phyloP scores from a whole-genome alignment of 2,888 invertebrate genomes.

The Dyspetes luteomarginatus region DNA sequence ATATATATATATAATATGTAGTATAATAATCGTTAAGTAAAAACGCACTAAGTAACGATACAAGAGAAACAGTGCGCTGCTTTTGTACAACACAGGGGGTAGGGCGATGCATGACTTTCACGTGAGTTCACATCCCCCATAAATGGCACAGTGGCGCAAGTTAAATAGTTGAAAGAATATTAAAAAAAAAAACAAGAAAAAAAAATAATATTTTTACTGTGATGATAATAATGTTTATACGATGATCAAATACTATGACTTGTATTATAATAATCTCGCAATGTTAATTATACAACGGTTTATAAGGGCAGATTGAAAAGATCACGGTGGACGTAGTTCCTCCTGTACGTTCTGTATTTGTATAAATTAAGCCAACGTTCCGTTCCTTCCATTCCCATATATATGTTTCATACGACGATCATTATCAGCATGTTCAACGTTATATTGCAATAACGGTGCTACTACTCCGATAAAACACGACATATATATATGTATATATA shows the following conservation, averaged over 20 bases:
- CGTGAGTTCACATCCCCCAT: constrained; percentile 51
- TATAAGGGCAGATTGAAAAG: constrained; percentile 68
- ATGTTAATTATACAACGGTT: constrained; percentile 77
- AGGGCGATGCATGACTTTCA: too few species aligned
- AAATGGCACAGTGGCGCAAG: constrained; percentile 71
- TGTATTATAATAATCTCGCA: constrained; percentile 78
- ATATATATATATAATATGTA: constrained; percentile 47
- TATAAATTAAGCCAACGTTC: constrained; percentile 66
- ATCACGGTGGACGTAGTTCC: constrained; percentile 65
- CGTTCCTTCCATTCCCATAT: constrained; percentile 68
- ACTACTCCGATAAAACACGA: constrained; percentile 53
- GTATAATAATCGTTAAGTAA: constrained; percentile 58
- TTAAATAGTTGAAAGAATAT: constrained; percentile 72
- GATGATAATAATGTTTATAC: constrained; percentile 84
- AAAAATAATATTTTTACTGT: constrained; percentile 80
- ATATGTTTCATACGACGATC: constrained; percentile 50
- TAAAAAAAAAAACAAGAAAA: constrained; percentile 45
- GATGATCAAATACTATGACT: constrained; percentile 79
- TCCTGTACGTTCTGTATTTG: constrained; percentile 49
- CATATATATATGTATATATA: constrained; percentile 36
- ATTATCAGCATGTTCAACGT: constrained; percentile 62
- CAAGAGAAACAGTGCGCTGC: constrained; percentile 64
- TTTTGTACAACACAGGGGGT: constrained; percentile 41
- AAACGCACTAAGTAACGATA: constrained; percentile 58
- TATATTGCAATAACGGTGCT: constrained; percentile 65